A percentile compares a stretch with the other conserved stretches of the same genome.
phyloP scores from a whole-genome alignment of 2,113 vertebrate species.

The Tenrec ecaudatus region DNA sequence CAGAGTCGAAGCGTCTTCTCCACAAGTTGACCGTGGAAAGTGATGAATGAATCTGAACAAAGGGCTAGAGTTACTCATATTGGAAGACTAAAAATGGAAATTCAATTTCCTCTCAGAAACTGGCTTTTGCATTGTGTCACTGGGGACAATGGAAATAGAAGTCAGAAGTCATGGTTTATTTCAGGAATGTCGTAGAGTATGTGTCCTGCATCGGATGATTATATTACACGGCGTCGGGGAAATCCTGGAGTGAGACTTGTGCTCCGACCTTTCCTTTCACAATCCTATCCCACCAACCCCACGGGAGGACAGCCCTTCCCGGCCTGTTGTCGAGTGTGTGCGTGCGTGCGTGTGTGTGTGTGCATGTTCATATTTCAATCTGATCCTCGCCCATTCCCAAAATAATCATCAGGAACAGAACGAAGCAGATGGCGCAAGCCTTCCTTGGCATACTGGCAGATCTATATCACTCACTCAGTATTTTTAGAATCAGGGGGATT shows the following conservation, averaged over 20 bases:
- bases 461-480: conserved; percentile 81
- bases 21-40: background rate
- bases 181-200: conserved; percentile 64
- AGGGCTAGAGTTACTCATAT: background rate
- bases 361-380: conserved; percentile 71
- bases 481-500: conserved; percentile 82
- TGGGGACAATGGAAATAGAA: conserved; percentile 70
- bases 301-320: conserved; percentile 60
- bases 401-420: conserved; percentile 76
- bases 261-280: conserved; percentile 24
- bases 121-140: background rate
- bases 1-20: background rate
- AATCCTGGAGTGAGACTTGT: conserved; percentile 36
- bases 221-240: conserved; percentile 33
- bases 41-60: conserved; percentile 8
- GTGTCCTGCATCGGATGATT: conserved; percentile 57
- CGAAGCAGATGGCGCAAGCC: conserved; percentile 78
- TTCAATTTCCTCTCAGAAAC: conserved; percentile 58
- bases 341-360: background rate
- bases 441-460: conserved; percentile 69
- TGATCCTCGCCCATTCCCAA: conserved; percentile 69
- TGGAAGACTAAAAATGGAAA: conserved; percentile 59
- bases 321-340: conserved; percentile 61
- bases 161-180: conserved; percentile 72
- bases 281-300: background rate